Conservation (phyloP, 2,888 invertebrate species). For the Lissocephala sabroskyi region DNA sequence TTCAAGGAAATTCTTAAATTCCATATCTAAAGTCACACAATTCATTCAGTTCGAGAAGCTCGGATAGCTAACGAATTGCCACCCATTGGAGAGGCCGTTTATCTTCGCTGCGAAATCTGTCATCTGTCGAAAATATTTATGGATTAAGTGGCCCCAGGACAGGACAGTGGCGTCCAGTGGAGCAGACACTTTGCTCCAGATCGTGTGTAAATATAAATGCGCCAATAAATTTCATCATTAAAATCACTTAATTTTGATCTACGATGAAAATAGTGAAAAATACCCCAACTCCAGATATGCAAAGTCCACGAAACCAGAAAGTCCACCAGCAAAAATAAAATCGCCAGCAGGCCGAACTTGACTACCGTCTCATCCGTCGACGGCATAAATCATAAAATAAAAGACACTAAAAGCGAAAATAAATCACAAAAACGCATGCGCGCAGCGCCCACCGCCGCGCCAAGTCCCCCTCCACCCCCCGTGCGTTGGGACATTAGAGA, state of each 20-base stretch:
- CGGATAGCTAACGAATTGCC: too few relatives aligned
- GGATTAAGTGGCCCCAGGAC: conserved; percentile 22
- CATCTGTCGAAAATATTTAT: conserved; percentile 41
- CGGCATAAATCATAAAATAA: conserved; percentile 59
- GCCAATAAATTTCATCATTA: conserved; percentile 54
- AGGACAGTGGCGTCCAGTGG: conserved; percentile 15
- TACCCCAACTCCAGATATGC: conserved; percentile 17
- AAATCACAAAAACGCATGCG: conserved; percentile 36
- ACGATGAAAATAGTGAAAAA: conserved; percentile 48
- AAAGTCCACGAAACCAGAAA: conserved; percentile 18
- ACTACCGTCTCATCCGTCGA: not conserved
- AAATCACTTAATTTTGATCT: conserved; percentile 55
- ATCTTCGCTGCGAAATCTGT: conserved; percentile 35
- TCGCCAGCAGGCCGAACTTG: not conserved
- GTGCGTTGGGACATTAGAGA: conserved; percentile 43
- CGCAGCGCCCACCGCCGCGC: too few relatives aligned
- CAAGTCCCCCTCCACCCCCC: conserved; percentile 2
- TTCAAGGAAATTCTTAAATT: too few relatives aligned
- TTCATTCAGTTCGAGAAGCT: too few relatives aligned
- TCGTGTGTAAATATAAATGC: conserved; percentile 45
- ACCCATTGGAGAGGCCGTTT: conserved; percentile 9
- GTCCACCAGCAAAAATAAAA: conserved; percentile 4
- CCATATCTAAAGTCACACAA: too few relatives aligned
- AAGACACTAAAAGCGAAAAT: conserved; percentile 60
- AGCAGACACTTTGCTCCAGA: conserved; percentile 22